Conservation (phyloP, 1,140 invertebrate genomes). For the Procambarus clarkii region DNA sequence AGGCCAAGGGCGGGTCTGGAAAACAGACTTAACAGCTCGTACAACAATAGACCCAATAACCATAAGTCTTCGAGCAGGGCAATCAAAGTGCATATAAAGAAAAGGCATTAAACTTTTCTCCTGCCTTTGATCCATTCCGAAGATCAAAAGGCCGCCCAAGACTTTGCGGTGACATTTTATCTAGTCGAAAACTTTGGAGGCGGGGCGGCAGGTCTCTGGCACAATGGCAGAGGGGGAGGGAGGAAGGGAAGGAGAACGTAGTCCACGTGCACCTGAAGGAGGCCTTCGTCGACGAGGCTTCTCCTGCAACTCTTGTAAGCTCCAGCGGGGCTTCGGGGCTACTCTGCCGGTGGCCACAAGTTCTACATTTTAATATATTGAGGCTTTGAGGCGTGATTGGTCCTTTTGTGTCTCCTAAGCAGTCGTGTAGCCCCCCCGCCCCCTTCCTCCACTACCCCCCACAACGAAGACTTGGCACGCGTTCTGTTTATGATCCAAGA, state of each 20-base stretch:
- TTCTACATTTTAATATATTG: background rate
- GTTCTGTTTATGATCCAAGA: too few relatives aligned
- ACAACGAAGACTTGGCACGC: too few relatives aligned
- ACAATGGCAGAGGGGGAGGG: too few relatives aligned
- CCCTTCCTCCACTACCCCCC: too few relatives aligned
- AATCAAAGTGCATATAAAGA: background rate
- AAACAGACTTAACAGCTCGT: background rate
- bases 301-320: background rate
- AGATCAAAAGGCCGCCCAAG: background rate
- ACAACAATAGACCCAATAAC: background rate
- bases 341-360: background rate
- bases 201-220: too few relatives aligned
- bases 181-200: background rate
- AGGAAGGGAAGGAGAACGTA: too few relatives aligned
- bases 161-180: conserved; percentile 7
- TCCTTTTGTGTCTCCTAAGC: background rate
- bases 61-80: background rate
- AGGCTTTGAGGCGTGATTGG: background rate
- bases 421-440: too few relatives aligned
- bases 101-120: background rate
- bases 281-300: background rate
- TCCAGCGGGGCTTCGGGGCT: background rate
- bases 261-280: too few relatives aligned
- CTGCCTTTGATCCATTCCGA: background rate
- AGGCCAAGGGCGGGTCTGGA: background rate